phyloP scores from a whole-genome alignment of 2,797 vertebrate genomes.

The Hirundo rustica region DNA sequence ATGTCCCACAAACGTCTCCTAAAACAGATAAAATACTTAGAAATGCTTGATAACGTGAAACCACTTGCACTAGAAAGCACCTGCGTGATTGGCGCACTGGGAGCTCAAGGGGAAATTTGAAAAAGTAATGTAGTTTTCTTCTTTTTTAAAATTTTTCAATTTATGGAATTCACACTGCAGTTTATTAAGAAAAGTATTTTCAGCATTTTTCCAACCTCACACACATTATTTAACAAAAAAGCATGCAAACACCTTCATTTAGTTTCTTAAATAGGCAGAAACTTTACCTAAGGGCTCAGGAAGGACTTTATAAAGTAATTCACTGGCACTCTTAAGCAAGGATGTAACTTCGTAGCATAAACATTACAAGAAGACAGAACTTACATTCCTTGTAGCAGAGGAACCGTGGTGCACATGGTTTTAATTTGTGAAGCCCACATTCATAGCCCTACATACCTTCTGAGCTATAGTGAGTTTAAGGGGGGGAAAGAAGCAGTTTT shows the following conservation, averaged over 20 bases:
- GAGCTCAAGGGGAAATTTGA: background rate
- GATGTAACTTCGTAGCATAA: background rate
- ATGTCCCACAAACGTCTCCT: background rate
- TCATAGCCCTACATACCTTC: background rate
- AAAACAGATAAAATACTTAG: background rate
- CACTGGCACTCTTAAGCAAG: background rate
- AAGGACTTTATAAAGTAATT: background rate
- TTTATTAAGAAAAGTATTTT: background rate
- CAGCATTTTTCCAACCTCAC: background rate
- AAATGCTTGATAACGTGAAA: background rate
- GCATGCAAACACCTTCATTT: background rate
- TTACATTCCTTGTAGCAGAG: background rate
- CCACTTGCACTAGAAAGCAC: background rate
- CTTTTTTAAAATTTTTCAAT: background rate
- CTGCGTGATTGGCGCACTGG: background rate
- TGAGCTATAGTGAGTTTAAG: background rate
- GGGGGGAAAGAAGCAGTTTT: background rate
- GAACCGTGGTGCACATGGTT: background rate
- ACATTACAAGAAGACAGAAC: background rate
- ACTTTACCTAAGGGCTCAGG: background rate
- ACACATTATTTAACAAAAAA: background rate
- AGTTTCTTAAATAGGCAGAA: background rate
- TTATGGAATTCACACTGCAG: background rate
- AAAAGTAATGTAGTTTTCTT: background rate
- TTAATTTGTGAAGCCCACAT: background rate